Percentiles rank a stretch among this genome's conserved stretches.
Evolutionary conservation across 2,888 invertebrate species (phyloP).

Genomic region (Epinotia demarniana): DNA sequence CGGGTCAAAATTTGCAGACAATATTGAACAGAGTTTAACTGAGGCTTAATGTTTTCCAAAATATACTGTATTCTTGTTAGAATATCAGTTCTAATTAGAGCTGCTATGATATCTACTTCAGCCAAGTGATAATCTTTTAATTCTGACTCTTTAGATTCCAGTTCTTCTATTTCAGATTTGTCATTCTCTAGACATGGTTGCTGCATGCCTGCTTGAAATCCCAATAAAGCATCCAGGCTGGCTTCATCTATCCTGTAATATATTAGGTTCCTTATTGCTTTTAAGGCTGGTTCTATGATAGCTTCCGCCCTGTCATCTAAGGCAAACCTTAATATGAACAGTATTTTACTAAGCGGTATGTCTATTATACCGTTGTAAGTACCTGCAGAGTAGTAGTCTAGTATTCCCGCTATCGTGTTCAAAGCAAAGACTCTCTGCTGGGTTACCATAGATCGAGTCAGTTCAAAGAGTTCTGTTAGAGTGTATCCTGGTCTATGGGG

Average conservation of each 20-base stretch:
- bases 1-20: conserved; percentile 92
- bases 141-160: conserved; percentile 84
- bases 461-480: conserved; percentile 93
- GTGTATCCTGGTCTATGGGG: conserved; percentile 96
- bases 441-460: conserved; percentile 90
- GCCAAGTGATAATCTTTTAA: conserved; percentile 94
- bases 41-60: conserved; percentile 87
- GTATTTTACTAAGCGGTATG: conserved; percentile 90
- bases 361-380: conserved; percentile 90
- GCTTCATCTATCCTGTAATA: conserved; percentile 92
- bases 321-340: conserved; percentile 92
- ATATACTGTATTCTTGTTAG: conserved; percentile 91
- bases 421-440: conserved; percentile 94
- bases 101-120: conserved; percentile 91
- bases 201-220: conserved; percentile 86
- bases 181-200: conserved; percentile 86
- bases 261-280: conserved; percentile 90
- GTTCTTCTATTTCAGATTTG: conserved; percentile 81
- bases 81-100: conserved; percentile 90
- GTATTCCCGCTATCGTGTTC: conserved; percentile 90
- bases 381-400: conserved; percentile 89
- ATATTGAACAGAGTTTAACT: conserved; percentile 89
- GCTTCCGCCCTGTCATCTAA: conserved; percentile 91
- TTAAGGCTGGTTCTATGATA: conserved; percentile 89
- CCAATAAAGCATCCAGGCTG: conserved; percentile 87